phyloP scores from a whole-genome alignment of 35 echinoderm and acorn worm species.

The Strongylocentrotus purpuratus region DNA sequence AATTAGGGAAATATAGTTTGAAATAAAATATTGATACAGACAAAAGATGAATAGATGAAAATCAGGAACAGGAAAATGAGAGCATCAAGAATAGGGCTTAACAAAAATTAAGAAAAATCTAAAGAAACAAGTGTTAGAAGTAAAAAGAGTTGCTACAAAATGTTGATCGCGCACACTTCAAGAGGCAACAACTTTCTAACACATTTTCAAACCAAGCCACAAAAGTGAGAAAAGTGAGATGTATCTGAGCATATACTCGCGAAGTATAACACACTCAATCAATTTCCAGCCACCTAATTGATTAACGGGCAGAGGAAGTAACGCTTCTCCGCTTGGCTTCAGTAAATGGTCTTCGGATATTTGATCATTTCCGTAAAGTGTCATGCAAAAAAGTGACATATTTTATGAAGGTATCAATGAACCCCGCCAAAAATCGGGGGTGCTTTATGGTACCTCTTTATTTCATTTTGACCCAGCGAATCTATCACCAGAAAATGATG shows the following conservation, averaged over 20 bases:
- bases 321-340: not conserved
- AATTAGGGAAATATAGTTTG: too few species aligned
- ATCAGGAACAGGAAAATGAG: too few species aligned
- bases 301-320: not conserved
- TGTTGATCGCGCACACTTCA: too few species aligned
- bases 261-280: conserved; percentile 9
- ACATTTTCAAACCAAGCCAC: too few species aligned
- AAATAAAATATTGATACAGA: too few species aligned
- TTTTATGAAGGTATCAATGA: not conserved
- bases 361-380: not conserved
- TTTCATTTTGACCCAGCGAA: not conserved
- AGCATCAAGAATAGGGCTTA: too few species aligned
- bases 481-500: not conserved
- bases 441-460: not conserved
- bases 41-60: too few species aligned
- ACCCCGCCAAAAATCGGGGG: not conserved
- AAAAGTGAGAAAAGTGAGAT: too few species aligned
- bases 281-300: not conserved
- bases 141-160: too few species aligned
- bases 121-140: too few species aligned
- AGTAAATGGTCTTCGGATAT: not conserved
- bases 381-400: not conserved
- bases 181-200: too few species aligned
- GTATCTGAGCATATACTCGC: not conserved
- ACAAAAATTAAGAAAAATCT: too few species aligned